These are phyloP conservation scores for Brachyistius frenatus DNA, from an alignment of 2,113 vertebrate genomes.

Conservation along the genomic window DNA sequence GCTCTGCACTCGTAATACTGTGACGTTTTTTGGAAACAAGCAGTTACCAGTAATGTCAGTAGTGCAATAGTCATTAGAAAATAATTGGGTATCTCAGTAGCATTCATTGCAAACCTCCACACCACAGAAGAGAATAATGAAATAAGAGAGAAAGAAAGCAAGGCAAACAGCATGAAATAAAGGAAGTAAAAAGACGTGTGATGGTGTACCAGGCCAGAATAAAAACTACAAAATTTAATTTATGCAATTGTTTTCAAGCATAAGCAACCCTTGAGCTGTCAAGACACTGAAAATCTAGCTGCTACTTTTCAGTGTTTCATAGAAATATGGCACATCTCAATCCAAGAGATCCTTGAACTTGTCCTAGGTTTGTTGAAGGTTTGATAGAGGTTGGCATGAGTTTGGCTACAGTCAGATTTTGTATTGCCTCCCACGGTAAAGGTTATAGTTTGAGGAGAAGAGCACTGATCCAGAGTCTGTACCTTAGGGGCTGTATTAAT, in stretches of 20 bases:
- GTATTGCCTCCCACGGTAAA: slow-evolving; percentile 61
- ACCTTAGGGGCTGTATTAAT: slow-evolving; percentile 76
- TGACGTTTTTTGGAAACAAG: neutral
- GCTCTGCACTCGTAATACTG: slow-evolving; percentile 11
- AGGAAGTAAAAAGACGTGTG: too few species aligned
- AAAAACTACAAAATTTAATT: too few species aligned
- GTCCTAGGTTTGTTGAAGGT: neutral
- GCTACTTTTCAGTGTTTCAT: slow-evolving; percentile 3
- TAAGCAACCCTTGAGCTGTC: neutral
- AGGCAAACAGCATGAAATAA: neutral
- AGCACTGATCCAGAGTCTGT: slow-evolving; percentile 73
- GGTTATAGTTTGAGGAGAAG: slow-evolving; percentile 70
- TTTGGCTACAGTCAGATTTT: slow-evolving; percentile 57
- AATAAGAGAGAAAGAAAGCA: neutral
- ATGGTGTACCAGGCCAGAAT: too few species aligned
- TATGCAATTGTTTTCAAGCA: too few species aligned
- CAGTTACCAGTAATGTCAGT: neutral
- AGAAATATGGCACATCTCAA: slow-evolving; percentile 6
- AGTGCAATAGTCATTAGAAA: slow-evolving; percentile 2
- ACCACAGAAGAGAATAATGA: too few species aligned
- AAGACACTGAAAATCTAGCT: neutral
- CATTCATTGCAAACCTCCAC: neutral
- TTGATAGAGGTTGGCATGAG: slow-evolving; percentile 39
- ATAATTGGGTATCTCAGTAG: neutral
- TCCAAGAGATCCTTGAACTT: neutral